phyloP scores from a whole-genome alignment of 2,113 vertebrate genomes.

The Fulmarus glacialis region DNA sequence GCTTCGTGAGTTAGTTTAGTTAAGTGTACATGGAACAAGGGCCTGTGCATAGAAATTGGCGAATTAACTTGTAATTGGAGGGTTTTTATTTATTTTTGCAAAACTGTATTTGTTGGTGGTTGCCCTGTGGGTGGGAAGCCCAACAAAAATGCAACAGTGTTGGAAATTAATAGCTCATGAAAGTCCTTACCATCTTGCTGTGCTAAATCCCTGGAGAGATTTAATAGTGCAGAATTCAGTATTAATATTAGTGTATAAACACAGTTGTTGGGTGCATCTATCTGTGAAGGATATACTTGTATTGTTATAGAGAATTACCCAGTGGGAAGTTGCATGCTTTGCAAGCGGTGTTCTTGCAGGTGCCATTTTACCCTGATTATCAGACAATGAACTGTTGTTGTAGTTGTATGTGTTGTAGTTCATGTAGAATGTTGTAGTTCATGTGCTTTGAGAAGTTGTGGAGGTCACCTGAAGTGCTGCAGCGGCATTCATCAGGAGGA shows the following conservation, averaged over 20 bases:
- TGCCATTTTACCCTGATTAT: not conserved
- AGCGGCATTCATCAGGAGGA: not conserved
- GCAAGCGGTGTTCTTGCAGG: not conserved
- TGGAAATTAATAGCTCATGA: not conserved
- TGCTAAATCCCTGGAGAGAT: not conserved
- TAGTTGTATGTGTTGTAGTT: not conserved
- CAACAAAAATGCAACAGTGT: not conserved
- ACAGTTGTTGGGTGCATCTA: not conserved
- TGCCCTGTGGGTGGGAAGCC: not conserved
- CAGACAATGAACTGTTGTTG: not conserved
- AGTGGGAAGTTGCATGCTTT: not conserved
- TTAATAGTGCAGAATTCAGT: not conserved
- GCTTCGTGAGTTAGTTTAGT: not conserved
- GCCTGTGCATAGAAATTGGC: not conserved
- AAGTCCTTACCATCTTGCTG: not conserved
- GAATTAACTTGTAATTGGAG: not conserved
- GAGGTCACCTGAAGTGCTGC: not conserved
- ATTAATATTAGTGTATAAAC: not conserved
- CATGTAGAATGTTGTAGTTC: not conserved
- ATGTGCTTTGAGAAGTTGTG: not conserved
- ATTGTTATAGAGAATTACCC: not conserved
- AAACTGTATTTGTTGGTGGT: not conserved
- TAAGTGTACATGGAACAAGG: not conserved
- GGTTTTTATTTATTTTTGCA: not conserved
- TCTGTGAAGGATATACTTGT: not conserved